These are phyloP conservation scores for Vanessa tameamea DNA, from an alignment of 1,140 invertebrate genomes.

Conservation along the genomic window DNA sequence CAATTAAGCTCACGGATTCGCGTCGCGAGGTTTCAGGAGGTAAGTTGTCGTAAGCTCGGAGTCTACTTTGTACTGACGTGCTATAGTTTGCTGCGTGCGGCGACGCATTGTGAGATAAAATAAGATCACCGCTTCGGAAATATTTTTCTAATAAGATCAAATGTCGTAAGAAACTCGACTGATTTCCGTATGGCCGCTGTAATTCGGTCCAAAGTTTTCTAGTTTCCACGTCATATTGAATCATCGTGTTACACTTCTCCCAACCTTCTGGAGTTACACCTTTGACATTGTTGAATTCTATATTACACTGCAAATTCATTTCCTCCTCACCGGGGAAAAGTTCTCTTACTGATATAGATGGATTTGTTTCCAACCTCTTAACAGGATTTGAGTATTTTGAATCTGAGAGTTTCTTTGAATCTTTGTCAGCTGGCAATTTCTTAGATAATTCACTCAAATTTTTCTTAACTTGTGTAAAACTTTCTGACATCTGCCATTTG, in stretches of 20 bases:
- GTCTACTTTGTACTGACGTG: conserved; percentile 88
- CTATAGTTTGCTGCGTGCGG: conserved; percentile 88
- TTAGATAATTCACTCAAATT: conserved; percentile 77
- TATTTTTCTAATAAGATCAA: conserved; percentile 91
- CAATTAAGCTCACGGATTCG: conserved; percentile 63
- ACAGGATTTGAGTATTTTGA: conserved; percentile 76
- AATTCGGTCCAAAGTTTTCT: conserved; percentile 89
- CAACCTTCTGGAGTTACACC: conserved; percentile 88
- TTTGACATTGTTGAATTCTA: conserved; percentile 85
- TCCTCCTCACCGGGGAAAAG: conserved; percentile 90
- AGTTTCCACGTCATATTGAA: conserved; percentile 91
- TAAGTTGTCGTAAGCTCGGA: conserved; percentile 87
- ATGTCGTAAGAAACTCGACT: conserved; percentile 90
- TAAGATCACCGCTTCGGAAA: conserved; percentile 87
- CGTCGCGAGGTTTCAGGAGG: conserved; percentile 53
- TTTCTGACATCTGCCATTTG: conserved; percentile 78
- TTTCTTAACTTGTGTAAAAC: conserved; percentile 77
- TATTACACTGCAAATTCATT: conserved; percentile 87
- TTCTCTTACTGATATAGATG: conserved; percentile 89
- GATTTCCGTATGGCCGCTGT: conserved; percentile 91
- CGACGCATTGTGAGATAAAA: conserved; percentile 86
- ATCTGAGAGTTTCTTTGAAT: conserved; percentile 63
- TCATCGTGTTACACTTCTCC: conserved; percentile 88
- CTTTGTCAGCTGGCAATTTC: conserved; percentile 65
- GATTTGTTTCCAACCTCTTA: conserved; percentile 85